Percentiles rank a stretch among this genome's conserved stretches.
These are phyloP conservation scores for Chascanopsetta lugubris DNA, from an alignment of 2,113 vertebrate genomes.

Conservation along the genomic window DNA sequence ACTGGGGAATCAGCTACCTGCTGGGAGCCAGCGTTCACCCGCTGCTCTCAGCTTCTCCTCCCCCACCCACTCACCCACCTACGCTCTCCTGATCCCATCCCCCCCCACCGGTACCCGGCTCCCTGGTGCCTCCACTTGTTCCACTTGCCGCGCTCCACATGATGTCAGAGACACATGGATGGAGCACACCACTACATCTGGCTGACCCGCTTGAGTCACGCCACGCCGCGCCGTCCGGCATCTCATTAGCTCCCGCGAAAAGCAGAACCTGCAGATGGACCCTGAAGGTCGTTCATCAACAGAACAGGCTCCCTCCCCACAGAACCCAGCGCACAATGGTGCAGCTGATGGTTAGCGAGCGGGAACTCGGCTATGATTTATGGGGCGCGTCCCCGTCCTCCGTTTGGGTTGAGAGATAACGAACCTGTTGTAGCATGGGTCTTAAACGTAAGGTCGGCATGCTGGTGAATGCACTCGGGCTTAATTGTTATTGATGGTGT, in stretches of 20 bases:
- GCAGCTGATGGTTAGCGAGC: slow-evolving; percentile 26
- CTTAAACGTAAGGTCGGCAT: slow-evolving; percentile 22
- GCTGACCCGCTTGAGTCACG: slow-evolving; percentile 69
- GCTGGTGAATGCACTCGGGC: slow-evolving; percentile 1
- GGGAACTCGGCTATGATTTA: slow-evolving; percentile 52
- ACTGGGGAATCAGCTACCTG: slow-evolving; percentile 45
- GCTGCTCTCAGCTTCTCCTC: slow-evolving; percentile 39
- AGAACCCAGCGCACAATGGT: slow-evolving; percentile 40
- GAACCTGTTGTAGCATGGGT: slow-evolving; percentile 7
- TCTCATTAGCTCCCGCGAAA: slow-evolving; percentile 63
- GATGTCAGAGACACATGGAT: slow-evolving; percentile 66
- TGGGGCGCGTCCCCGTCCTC: slow-evolving; percentile 8
- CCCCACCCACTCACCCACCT: slow-evolving; percentile 6
- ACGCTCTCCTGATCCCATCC: slow-evolving; percentile 3
- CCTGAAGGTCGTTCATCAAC: slow-evolving; percentile 53
- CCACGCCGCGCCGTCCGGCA: slow-evolving; percentile 34
- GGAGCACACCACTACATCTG: slow-evolving; percentile 60
- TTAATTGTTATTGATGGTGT: slow-evolving; percentile 11
- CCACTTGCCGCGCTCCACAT: slow-evolving; percentile 34
- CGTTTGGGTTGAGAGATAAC: slow-evolving; percentile 19
- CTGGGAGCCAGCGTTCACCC: slow-evolving; percentile 58
- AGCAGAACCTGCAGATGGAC: slow-evolving; percentile 35
- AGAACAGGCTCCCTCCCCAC: slow-evolving; percentile 30
- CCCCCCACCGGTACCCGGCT: background rate
- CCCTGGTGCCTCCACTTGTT: slow-evolving; percentile 15